Evolutionary conservation across 2,888 invertebrate genomes (phyloP), one percentile per base, ranked within the genome.

Genomic region (Pseudococcus jackbeardsleyi): DNA sequence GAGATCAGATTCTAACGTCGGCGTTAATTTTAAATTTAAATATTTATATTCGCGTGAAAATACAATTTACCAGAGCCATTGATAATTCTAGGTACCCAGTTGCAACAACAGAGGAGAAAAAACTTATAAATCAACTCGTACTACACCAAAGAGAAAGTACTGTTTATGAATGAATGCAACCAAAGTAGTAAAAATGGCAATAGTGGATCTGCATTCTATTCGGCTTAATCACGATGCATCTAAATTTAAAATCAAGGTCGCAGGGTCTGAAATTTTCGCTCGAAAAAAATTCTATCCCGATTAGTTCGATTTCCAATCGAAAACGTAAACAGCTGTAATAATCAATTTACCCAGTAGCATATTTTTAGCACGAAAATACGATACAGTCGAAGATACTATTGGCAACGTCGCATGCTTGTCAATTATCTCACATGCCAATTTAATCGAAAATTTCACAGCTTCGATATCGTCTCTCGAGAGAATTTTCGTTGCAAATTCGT

Each of bases 391-490:
- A 5, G 15, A 39, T 72, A 72, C 7, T 72, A 33, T 72, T 72
- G 72, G 72, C 72, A 72, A 72, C 72, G 72, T 72, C 33, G 72
- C 33, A 33, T 33, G 26, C 26, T 72, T 72, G 72, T 72, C 72
- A 72, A 72, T 72, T 72, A 72, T 72, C 72, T 72, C 33, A 17
- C 26, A 72, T 72, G 72, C 72, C 72, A 72, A 72, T 72, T 72
- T 72, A 72, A 72, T 72, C 72, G 72, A 72, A 72, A 72, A 33
- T 72, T 72, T 72, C 72, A 33, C 72, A 33, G 72, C 33, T 72
- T 72, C 33, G 33, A 72, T 72, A 33, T 72, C 33, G 33, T 33
- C 11, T 15, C 17, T 17, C 0, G 42, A 42, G 42, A 26, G 72
- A 72, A 72, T 72, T 72, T 33, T 33, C 72, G 72, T 72, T 39